phyloP scores from a whole-genome alignment of 2,797 vertebrate species.

The Sciurus vulgaris region DNA sequence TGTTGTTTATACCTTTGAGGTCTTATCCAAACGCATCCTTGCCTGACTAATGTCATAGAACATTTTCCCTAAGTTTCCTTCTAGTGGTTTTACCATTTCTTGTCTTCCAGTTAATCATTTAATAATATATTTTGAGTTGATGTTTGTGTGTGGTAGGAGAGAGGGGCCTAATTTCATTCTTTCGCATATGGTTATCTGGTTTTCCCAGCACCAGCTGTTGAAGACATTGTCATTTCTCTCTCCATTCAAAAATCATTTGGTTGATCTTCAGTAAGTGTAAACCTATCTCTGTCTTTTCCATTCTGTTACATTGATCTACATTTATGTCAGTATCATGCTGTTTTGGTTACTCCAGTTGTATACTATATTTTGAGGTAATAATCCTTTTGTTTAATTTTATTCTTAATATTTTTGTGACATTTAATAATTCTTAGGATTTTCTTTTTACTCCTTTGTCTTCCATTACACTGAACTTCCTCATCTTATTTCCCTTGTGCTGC shows the following conservation, averaged over 20 bases:
- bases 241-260: neutral
- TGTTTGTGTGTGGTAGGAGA: neutral
- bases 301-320: neutral
- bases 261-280: neutral
- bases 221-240: neutral
- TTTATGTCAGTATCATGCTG: neutral
- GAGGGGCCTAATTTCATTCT: neutral
- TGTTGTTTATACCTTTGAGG: neutral
- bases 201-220: neutral
- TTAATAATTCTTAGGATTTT: neutral
- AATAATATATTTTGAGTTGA: neutral
- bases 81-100: neutral
- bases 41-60: neutral
- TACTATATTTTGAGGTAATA: neutral
- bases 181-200: neutral
- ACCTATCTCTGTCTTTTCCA: neutral
- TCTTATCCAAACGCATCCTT: neutral
- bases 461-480: neutral
- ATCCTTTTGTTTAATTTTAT: neutral
- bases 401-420: neutral
- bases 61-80: neutral
- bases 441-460: neutral
- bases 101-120: neutral
- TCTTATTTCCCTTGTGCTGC: neutral
- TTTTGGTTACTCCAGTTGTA: neutral